A percentile compares a stretch with the other conserved stretches of the same genome.
Evolutionary conservation across 2,113 vertebrate species (phyloP).

Genomic region (Sinocyclocheilus anophthalmus): DNA sequence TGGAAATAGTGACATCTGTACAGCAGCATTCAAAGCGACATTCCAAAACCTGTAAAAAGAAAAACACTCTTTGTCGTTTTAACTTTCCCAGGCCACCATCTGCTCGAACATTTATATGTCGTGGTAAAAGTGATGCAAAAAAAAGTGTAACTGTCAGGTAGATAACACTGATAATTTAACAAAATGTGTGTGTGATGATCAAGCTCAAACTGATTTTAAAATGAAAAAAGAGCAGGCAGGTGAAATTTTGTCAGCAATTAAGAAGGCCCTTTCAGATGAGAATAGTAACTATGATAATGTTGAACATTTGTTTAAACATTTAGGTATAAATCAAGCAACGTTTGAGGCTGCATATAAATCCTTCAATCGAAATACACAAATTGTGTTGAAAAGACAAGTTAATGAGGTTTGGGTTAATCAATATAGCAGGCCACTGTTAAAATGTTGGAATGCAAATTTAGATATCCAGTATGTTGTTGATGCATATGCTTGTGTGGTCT

Average conservation of each 20-base stretch:
- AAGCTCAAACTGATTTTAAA: neutral
- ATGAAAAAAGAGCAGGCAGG: neutral
- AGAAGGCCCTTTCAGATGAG: neutral
- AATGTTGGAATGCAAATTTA: conserved; percentile 2
- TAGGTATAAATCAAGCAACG: neutral
- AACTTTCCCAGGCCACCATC: neutral
- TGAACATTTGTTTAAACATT: neutral
- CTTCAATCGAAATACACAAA: neutral
- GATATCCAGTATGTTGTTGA: conserved; percentile 9
- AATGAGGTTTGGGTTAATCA: neutral
- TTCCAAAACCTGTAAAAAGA: neutral
- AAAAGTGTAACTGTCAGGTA: too few relatives aligned
- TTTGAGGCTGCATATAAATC: neutral
- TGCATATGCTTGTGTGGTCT: neutral
- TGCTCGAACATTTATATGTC: neutral
- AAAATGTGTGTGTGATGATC: neutral
- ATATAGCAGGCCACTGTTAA: neutral
- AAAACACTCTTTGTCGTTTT: neutral
- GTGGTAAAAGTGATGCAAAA: neutral
- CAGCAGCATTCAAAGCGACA: conserved; percentile 9
- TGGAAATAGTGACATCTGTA: neutral
- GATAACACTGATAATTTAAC: too few relatives aligned
- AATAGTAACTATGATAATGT: neutral
- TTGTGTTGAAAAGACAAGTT: neutral
- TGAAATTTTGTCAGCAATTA: neutral